Evolutionary conservation across 2,113 vertebrate species (phyloP).

Genomic region (Amphilophus citrinellus): DNA sequence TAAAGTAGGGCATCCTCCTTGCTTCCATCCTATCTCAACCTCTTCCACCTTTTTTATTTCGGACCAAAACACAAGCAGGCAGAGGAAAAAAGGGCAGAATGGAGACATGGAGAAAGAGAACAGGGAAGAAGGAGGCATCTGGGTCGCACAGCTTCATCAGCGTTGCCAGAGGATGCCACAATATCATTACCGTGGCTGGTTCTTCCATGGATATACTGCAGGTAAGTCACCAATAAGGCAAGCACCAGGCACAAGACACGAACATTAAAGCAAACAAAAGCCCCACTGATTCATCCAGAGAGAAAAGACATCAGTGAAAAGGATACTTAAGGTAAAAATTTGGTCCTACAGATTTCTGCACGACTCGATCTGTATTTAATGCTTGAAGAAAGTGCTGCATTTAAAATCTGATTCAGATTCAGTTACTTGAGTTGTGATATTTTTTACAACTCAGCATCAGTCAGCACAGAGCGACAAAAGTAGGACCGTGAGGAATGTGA

Average conservation of each 20-base stretch:
- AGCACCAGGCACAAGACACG: neutral
- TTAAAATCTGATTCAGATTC: constrained; percentile 2
- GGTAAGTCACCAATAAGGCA: neutral
- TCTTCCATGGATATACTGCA: neutral
- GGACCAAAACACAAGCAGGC: constrained; percentile 35
- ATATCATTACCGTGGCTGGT: constrained; percentile 1
- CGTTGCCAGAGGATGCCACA: constrained; percentile 19
- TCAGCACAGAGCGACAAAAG: neutral
- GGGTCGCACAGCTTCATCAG: constrained; percentile 34
- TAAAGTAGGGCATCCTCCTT: constrained; percentile 72
- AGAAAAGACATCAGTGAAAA: neutral
- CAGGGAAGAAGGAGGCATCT: constrained; percentile 26
- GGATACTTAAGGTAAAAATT: neutral
- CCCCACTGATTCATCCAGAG: neutral
- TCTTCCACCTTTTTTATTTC: constrained; percentile 34
- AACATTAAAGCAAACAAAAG: neutral
- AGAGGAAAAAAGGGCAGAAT: constrained; percentile 45
- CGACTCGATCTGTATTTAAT: no score
- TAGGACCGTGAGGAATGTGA: constrained; percentile 2
- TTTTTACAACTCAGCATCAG: neutral
- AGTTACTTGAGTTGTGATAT: neutral
- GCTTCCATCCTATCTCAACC: constrained; percentile 30
- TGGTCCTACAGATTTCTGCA: no score
- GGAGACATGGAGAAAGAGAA: constrained; percentile 16
- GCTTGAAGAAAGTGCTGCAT: neutral